A percentile compares a stretch with the other conserved stretches of the same genome.
These are phyloP conservation scores for Pituophis catenifer DNA, from an alignment of 2,113 vertebrate genomes.

Conservation along the genomic window DNA sequence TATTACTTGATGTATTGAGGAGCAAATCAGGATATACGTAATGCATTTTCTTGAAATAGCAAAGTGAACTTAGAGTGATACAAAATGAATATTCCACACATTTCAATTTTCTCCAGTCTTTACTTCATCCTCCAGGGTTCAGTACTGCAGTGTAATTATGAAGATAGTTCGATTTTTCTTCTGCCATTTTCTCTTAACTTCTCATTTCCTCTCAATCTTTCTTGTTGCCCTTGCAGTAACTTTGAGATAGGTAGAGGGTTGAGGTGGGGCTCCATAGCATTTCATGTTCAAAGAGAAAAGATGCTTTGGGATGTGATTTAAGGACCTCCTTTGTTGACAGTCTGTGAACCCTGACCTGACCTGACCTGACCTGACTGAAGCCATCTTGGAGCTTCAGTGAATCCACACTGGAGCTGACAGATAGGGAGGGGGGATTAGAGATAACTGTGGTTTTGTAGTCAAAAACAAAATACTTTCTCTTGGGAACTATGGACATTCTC, in stretches of 20 bases:
- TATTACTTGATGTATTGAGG: neutral
- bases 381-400: too few relatives aligned
- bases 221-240: neutral
- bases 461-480: too few relatives aligned
- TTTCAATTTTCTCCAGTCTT: neutral
- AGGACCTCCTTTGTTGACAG: neutral
- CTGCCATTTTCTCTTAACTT: neutral
- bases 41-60: neutral
- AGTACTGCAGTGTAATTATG: neutral
- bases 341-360: too few relatives aligned
- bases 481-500: too few relatives aligned
- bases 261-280: neutral
- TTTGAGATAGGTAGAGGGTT: neutral
- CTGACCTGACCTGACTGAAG: too few relatives aligned
- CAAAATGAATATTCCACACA: neutral
- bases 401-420: too few relatives aligned
- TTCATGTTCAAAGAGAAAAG: neutral
- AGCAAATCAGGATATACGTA: neutral
- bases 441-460: too few relatives aligned
- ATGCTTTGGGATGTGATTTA: neutral
- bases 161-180: neutral
- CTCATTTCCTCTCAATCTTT: neutral
- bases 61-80: neutral
- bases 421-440: too few relatives aligned
- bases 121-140: neutral